Evolutionary conservation across 2,113 vertebrate species (phyloP).

Genomic region (Pholis gunnellus): DNA sequence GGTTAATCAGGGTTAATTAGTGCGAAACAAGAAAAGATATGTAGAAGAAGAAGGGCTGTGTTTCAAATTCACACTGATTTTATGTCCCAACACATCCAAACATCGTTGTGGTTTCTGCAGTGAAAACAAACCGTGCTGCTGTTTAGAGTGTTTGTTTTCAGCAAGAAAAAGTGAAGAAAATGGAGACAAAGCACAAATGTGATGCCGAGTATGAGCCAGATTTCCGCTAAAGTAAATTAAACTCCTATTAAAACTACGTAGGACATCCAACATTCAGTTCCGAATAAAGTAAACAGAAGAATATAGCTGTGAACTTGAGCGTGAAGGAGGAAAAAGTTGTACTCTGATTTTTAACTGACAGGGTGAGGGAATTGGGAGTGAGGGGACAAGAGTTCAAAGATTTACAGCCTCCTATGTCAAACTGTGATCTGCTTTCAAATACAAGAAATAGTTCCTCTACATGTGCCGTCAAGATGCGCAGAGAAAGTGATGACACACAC

Average conservation of each 20-base stretch:
- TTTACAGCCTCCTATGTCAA: slow-evolving; percentile 51
- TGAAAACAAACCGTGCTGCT: neutral
- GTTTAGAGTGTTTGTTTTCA: neutral
- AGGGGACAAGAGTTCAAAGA: slow-evolving; percentile 40
- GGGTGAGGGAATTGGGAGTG: slow-evolving; percentile 29
- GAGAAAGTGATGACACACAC: slow-evolving; percentile 55
- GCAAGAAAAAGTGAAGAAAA: neutral
- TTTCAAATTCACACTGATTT: neutral
- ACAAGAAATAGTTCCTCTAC: slow-evolving; percentile 56
- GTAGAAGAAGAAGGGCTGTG: neutral
- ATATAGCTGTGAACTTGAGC: slow-evolving; percentile 4
- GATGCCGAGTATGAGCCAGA: neutral
- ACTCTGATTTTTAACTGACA: slow-evolving; percentile 49
- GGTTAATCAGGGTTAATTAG: slow-evolving; percentile 55
- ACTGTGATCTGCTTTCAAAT: slow-evolving; percentile 58
- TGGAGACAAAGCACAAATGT: slow-evolving; percentile 12
- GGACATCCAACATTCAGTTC: neutral
- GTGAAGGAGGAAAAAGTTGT: neutral
- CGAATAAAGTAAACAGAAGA: slow-evolving; percentile 3
- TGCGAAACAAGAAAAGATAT: slow-evolving; percentile 22
- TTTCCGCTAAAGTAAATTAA: neutral
- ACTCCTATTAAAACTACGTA: neutral
- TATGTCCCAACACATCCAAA: neutral
- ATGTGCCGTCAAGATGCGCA: slow-evolving; percentile 75
- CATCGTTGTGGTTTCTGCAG: neutral